Evolutionary conservation across 2,888 invertebrate genomes (phyloP).

Genomic region (Rhopalosiphum nymphaeae): DNA sequence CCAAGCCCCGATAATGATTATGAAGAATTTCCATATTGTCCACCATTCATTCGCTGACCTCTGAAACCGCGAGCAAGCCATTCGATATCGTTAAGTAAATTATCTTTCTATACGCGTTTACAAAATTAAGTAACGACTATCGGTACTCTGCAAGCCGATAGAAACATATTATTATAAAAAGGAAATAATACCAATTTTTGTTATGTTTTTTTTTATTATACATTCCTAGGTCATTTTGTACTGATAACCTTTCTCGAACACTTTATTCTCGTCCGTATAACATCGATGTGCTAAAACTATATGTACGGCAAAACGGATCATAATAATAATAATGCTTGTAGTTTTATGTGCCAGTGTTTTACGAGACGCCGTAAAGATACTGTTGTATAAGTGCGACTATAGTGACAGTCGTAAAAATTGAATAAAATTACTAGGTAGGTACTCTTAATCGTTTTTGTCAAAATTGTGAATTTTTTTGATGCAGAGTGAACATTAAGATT

Average conservation of each 20-base stretch:
- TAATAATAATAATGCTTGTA: neutral
- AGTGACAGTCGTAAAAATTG: conserved; percentile 19
- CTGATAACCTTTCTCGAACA: conserved; percentile 37
- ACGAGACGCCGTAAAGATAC: conserved; percentile 12
- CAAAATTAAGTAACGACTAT: neutral
- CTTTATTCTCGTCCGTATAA: conserved; percentile 14
- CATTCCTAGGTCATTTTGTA: neutral
- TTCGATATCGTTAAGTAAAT: neutral
- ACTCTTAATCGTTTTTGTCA: neutral
- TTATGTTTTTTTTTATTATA: conserved; percentile 33
- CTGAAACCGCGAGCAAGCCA: neutral
- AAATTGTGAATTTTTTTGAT: neutral
- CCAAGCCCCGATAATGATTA: neutral
- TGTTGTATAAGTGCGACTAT: neutral
- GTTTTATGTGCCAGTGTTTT: conserved; percentile 38
- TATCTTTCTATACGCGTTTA: neutral
- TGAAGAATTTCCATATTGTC: neutral
- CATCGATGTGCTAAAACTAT: conserved; percentile 3
- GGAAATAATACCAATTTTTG: neutral
- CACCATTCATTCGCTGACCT: neutral
- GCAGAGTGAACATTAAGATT: neutral
- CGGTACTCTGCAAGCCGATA: neutral
- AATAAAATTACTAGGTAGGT: neutral
- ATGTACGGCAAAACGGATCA: neutral
- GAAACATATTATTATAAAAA: neutral